Percentiles rank a stretch among this genome's conserved stretches.
Evolutionary conservation across 2,797 vertebrate species (phyloP).

Genomic region (Pantherophis vulpinus): DNA sequence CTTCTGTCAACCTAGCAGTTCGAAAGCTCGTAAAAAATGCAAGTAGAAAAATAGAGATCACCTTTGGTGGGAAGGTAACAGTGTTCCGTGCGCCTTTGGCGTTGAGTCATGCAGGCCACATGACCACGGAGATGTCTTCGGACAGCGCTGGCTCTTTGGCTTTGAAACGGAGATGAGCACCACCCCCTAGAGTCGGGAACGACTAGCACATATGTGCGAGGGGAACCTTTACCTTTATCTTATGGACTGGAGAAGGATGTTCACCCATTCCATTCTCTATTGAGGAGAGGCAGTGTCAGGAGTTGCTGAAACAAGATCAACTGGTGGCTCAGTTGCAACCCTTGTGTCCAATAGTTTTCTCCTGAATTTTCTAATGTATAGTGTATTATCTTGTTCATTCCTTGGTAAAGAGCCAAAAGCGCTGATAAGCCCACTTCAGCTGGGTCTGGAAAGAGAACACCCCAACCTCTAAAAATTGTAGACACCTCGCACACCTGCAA

Average conservation of each 20-base stretch:
- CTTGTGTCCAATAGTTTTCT: neutral
- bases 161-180: no score
- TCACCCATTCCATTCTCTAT: neutral
- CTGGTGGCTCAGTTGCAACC: neutral
- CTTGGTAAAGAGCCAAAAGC: neutral
- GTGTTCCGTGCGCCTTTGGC: no score
- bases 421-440: neutral
- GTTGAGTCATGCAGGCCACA: rapidly evolving
- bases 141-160: no score
- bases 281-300: neutral
- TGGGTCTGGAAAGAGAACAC: neutral
- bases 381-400: neutral
- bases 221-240: no score
- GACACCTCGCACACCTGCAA: neutral
- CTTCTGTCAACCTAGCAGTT: no score
- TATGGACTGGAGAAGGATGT: neutral
- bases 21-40: no score
- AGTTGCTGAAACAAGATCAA: neutral
- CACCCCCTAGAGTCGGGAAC: no score
- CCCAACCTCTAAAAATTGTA: neutral
- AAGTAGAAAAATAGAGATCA: no score
- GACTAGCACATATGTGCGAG: no score
- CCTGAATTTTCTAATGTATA: neutral
- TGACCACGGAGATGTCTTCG: no score
- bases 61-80: no score